These are phyloP conservation scores for Pyralis farinalis DNA, from an alignment of 2,888 invertebrate genomes.

Conservation along the genomic window DNA sequence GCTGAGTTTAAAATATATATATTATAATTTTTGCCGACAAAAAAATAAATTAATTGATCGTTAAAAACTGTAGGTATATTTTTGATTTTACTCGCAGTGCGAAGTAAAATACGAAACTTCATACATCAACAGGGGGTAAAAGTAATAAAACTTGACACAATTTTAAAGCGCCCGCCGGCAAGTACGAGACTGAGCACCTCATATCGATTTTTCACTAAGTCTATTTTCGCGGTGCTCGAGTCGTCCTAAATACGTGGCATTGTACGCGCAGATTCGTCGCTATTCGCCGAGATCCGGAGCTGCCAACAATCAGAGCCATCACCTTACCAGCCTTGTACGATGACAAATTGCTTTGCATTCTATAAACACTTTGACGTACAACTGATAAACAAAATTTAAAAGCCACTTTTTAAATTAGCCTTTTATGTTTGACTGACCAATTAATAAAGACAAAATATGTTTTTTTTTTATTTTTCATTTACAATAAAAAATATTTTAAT, in stretches of 20 bases:
- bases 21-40: no score
- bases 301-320: constrained; percentile 13
- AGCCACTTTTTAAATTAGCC: no score
- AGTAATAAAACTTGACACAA: constrained; percentile 57
- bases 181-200: constrained; percentile 34
- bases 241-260: constrained; percentile 49
- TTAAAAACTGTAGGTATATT: no score
- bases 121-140: constrained; percentile 15
- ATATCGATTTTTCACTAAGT: constrained; percentile 61
- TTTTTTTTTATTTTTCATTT: no score
- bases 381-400: no score
- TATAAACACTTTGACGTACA: constrained; percentile 7
- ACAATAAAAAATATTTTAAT: no score
- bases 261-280: constrained; percentile 31
- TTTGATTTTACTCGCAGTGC: no score
- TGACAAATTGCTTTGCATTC: constrained; percentile 36
- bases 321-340: constrained; percentile 32
- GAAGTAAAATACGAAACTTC: neutral
- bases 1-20: no score
- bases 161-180: constrained; percentile 44
- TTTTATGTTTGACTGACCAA: no score
- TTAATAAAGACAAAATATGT: no score
- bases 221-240: constrained; percentile 51
- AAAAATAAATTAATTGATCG: no score
- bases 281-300: constrained; percentile 18